These are phyloP conservation scores for Callocephalon fimbriatum DNA, from an alignment of 2,113 vertebrate genomes.

Conservation along the genomic window DNA sequence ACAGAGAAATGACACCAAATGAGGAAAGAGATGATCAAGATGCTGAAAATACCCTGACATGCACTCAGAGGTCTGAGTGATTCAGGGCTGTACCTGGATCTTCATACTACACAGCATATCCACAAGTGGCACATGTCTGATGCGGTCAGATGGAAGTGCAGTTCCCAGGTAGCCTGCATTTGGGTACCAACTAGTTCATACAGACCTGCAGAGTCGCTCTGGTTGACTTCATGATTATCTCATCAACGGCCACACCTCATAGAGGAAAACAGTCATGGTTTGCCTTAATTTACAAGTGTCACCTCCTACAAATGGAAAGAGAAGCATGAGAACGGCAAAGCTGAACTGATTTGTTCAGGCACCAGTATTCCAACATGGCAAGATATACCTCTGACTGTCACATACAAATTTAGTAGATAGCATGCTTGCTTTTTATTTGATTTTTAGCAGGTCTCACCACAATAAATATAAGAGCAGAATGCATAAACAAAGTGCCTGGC, in stretches of 20 bases:
- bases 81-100: not conserved
- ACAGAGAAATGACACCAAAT: not conserved
- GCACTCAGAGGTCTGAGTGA: not conserved
- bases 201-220: not conserved
- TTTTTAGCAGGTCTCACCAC: slow-evolving; percentile 46
- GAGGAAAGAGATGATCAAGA: not conserved
- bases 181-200: not conserved
- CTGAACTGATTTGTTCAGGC: slow-evolving; percentile 32
- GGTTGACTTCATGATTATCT: not conserved
- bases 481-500: slow-evolving; percentile 32
- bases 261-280: not conserved
- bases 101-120: not conserved
- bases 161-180: not conserved
- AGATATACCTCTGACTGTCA: slow-evolving; percentile 54
- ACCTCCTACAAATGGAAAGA: not conserved
- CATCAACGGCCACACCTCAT: not conserved
- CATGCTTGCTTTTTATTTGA: slow-evolving; percentile 43
- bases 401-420: slow-evolving; percentile 51
- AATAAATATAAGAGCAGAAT: slow-evolving; percentile 44
- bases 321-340: not conserved
- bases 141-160: accelerated
- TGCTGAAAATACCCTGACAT: not conserved
- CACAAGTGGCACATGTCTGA: not conserved
- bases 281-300: not conserved
- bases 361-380: not conserved